These are phyloP conservation scores for Lepilemur ruficaudatus DNA, from an alignment of 2,797 vertebrate species.

Conservation along the genomic window DNA sequence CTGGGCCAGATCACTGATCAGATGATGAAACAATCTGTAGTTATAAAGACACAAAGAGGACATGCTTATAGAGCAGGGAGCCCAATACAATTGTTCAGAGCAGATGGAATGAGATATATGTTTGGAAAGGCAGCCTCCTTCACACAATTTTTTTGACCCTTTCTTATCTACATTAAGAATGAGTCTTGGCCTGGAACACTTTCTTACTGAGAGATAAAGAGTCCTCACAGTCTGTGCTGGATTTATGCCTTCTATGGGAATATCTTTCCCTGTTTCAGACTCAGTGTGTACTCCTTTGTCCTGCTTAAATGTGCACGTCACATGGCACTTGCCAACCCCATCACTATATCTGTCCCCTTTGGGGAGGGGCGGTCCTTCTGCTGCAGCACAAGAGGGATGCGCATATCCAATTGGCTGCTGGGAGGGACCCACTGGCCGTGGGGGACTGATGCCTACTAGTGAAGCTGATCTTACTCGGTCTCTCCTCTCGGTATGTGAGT, in stretches of 20 bases:
- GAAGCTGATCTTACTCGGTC: background rate
- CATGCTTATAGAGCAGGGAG: background rate
- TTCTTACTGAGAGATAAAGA: background rate
- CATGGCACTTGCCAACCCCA: background rate
- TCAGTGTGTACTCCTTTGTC: background rate
- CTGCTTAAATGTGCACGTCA: background rate
- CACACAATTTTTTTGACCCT: background rate
- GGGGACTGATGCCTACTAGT: background rate
- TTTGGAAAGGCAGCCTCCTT: background rate
- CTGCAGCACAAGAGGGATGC: background rate
- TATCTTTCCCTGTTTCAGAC: background rate
- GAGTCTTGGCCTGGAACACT: background rate
- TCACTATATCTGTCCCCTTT: background rate
- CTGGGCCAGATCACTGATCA: background rate
- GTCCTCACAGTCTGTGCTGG: background rate
- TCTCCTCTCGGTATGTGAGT: background rate
- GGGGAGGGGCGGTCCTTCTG: background rate
- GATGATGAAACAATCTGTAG: background rate
- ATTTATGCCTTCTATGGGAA: too few relatives aligned
- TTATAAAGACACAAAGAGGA: background rate
- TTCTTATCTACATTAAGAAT: background rate
- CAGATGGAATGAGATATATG: rapidly evolving
- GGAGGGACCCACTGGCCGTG: background rate
- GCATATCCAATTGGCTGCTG: background rate
- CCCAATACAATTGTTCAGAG: background rate